These are phyloP conservation scores for Nasua narica DNA, from an alignment of 2,797 vertebrate species.

Conservation along the genomic window DNA sequence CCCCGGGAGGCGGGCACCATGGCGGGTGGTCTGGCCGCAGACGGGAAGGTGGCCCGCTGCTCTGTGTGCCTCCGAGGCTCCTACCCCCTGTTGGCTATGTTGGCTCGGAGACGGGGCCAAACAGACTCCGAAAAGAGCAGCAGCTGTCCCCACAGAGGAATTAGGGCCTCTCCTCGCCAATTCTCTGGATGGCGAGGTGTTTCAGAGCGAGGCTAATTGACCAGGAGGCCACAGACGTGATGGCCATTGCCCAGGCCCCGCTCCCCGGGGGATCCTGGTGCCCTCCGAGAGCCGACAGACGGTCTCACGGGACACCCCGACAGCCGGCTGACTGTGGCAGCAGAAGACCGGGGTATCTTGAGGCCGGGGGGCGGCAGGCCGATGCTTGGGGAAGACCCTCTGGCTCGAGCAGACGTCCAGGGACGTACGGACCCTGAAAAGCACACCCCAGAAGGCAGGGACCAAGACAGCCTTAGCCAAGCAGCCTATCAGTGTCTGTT, in stretches of 20 bases:
- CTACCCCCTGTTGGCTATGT: background rate
- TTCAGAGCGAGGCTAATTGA: constrained; percentile 70
- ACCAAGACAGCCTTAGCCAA: background rate
- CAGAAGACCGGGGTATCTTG: background rate
- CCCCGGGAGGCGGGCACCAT: background rate
- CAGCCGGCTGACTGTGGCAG: background rate
- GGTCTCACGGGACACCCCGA: background rate
- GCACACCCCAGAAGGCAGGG: too few relatives aligned
- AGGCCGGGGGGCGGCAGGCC: background rate
- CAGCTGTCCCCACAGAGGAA: background rate
- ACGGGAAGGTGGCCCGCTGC: background rate
- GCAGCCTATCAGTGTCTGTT: accelerated
- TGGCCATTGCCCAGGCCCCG: accelerated
- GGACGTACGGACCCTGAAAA: accelerated
- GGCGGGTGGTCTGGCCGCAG: background rate
- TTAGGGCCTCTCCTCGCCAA: background rate
- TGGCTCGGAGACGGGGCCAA: background rate
- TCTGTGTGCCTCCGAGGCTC: background rate
- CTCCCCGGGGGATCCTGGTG: too few relatives aligned
- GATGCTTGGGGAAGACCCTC: background rate
- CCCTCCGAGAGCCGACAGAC: background rate
- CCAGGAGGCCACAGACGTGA: constrained; percentile 24
- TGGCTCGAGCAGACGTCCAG: background rate
- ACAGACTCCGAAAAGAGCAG: constrained; percentile 34
- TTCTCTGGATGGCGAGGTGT: constrained; percentile 27